Percentiles rank a stretch among this genome's conserved stretches.
These are phyloP conservation scores for Stictonetta naevosa DNA, from an alignment of 2,113 vertebrate species.

Conservation along the genomic window DNA sequence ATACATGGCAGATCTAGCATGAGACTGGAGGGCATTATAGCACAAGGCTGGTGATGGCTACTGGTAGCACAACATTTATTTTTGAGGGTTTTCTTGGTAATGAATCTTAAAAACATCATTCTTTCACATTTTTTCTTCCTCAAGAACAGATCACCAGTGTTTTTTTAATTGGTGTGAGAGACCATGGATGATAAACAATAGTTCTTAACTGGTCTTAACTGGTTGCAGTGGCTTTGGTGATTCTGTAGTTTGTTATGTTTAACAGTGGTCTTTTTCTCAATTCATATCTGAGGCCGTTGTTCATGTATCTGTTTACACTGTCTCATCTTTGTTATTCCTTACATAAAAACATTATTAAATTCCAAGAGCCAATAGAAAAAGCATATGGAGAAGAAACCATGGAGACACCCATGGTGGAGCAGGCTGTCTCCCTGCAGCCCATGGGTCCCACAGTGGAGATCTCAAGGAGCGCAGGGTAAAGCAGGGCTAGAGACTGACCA, in stretches of 20 bases:
- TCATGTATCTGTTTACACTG: not conserved
- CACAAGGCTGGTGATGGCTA: not conserved
- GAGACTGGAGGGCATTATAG: not conserved
- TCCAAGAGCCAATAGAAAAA: not conserved
- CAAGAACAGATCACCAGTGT: not conserved
- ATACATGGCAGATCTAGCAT: not conserved
- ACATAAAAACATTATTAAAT: not conserved
- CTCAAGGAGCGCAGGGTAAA: too few species aligned
- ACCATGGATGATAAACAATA: not conserved
- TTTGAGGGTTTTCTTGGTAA: not conserved
- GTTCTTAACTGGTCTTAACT: not conserved
- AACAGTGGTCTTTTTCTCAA: not conserved
- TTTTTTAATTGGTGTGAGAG: not conserved
- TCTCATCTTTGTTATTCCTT: not conserved
- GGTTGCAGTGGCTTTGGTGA: not conserved
- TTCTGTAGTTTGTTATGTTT: not conserved
- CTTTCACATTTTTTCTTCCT: not conserved
- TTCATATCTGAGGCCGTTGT: not conserved
- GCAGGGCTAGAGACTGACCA: too few species aligned
- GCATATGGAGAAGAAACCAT: not conserved
- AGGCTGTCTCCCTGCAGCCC: too few species aligned
- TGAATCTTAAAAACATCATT: not conserved
- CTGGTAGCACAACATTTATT: not conserved
- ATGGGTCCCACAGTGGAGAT: too few species aligned
- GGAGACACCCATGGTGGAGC: too few species aligned